These are phyloP conservation scores for Trachelus stipa DNA, from an alignment of 2,888 invertebrate species.

Conservation along the genomic window DNA sequence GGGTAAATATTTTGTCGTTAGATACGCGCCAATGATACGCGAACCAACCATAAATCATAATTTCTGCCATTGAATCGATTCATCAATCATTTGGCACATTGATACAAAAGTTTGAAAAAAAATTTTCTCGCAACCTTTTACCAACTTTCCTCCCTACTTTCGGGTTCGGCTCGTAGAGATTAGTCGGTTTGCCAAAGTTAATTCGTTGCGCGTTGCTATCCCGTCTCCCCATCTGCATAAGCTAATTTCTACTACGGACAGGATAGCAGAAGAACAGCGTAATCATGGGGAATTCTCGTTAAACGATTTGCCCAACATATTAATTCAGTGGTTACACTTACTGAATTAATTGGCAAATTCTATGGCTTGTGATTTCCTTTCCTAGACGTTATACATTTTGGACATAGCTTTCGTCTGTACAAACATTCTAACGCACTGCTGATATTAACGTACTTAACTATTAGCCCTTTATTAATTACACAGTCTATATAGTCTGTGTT, in stretches of 20 bases:
- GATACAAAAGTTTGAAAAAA: background rate
- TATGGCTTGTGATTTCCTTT: conserved; percentile 16
- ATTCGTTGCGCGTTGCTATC: conserved; percentile 54
- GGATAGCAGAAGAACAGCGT: background rate
- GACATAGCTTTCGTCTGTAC: background rate
- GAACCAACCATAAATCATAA: background rate
- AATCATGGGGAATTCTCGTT: conserved; percentile 18
- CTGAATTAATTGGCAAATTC: conserved; percentile 7
- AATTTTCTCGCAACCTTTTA: background rate
- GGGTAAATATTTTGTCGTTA: background rate
- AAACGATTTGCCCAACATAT: conserved; percentile 55
- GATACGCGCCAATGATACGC: background rate
- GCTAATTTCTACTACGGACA: background rate
- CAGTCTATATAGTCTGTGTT: background rate
- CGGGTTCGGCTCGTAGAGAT: background rate
- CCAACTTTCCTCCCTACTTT: background rate
- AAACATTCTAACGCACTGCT: background rate
- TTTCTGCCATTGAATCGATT: background rate
- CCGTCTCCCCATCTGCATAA: conserved; percentile 52
- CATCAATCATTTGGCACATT: background rate
- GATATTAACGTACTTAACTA: background rate
- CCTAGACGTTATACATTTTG: background rate
- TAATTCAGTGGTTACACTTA: conserved; percentile 28
- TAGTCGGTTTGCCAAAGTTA: conserved; percentile 36
- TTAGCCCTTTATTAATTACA: background rate